These are phyloP conservation scores for Strix occidentalis DNA, from an alignment of 2,797 vertebrate species.

Conservation along the genomic window DNA sequence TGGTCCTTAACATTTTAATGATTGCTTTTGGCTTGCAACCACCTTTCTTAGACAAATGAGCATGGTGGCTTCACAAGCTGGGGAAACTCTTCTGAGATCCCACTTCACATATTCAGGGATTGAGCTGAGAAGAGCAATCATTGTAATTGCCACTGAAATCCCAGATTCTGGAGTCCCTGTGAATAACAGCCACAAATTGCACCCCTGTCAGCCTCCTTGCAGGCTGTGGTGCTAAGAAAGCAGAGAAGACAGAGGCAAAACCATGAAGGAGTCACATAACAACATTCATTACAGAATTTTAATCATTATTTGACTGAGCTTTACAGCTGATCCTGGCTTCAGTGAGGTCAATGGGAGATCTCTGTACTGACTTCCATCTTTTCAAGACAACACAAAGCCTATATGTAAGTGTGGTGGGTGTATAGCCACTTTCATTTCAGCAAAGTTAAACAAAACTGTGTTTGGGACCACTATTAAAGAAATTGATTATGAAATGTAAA, in stretches of 20 bases:
- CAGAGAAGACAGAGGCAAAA: not conserved
- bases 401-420: rapidly evolving
- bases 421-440: not conserved
- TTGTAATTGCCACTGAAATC: slow-evolving; percentile 59
- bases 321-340: not conserved
- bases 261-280: not conserved
- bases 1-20: slow-evolving; percentile 63
- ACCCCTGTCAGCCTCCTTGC: not conserved
- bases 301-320: not conserved
- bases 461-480: not conserved
- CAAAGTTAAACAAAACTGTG: not conserved
- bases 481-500: not conserved
- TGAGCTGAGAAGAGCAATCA: slow-evolving; percentile 20
- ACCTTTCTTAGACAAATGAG: slow-evolving; percentile 64
- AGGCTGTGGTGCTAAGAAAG: not conserved
- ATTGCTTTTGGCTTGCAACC: slow-evolving; percentile 52
- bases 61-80: slow-evolving; percentile 54
- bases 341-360: not conserved
- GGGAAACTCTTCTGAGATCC: slow-evolving; percentile 45
- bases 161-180: slow-evolving; percentile 23
- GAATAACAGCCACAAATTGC: slow-evolving; percentile 34
- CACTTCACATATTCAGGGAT: slow-evolving; percentile 17
- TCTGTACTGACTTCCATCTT: not conserved
- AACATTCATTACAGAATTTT: not conserved
- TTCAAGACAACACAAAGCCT: not conserved